A percentile compares a stretch with the other conserved stretches of the same genome.
These are phyloP conservation scores for Panulirus ornatus DNA, from an alignment of 1,140 invertebrate species.

Conservation along the genomic window DNA sequence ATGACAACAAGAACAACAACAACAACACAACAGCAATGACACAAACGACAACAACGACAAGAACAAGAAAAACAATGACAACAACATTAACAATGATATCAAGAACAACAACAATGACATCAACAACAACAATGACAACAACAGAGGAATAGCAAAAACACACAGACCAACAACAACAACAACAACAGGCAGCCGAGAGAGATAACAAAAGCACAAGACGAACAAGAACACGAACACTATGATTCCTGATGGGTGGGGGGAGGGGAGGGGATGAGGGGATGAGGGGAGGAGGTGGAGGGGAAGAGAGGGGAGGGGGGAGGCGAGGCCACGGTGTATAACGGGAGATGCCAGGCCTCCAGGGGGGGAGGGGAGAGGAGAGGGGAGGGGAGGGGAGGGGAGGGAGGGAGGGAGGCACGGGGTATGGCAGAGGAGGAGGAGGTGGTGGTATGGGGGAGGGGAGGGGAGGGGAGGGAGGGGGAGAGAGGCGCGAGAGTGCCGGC, in stretches of 20 bases:
- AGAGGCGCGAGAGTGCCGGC: too few species aligned
- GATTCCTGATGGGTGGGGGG: too few species aligned
- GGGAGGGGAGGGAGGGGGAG: neutral
- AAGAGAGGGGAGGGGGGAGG: too few species aligned
- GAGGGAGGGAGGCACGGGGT: neutral
- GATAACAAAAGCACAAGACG: too few species aligned
- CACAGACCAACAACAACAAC: neutral
- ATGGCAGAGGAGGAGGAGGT: neutral
- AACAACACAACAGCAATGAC: neutral
- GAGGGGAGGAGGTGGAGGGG: too few species aligned
- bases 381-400: neutral
- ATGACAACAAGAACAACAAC: neutral
- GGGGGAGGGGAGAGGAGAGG: neutral
- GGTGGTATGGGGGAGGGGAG: neutral
- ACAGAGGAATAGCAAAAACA: neutral
- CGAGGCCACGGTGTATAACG: too few species aligned
- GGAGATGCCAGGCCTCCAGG: neutral
- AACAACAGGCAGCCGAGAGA: too few species aligned
- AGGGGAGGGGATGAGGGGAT: too few species aligned
- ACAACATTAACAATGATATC: too few species aligned
- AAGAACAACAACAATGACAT: neutral
- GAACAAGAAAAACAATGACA: neutral
- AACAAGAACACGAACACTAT: too few species aligned
- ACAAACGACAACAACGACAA: neutral
- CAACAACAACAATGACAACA: neutral